Evolutionary conservation across 2,797 vertebrate genomes (phyloP), one percentile per base, ranked within the genome.

Genomic region (Anisognathus igniventris): DNA sequence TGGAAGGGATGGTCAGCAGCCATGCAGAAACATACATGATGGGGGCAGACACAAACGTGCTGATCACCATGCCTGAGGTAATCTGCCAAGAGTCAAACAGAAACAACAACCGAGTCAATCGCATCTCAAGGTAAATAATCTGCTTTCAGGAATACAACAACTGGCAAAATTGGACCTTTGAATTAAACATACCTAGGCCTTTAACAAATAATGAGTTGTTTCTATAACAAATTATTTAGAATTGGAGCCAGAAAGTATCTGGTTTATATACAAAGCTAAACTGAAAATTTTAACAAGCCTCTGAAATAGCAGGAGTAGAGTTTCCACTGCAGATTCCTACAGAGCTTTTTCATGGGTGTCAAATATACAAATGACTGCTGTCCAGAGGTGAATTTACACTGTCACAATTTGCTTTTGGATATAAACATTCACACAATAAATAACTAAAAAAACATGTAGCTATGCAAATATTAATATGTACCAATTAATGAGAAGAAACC

Each of bases 11-110:
- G 31, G 99, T 99, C 88, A 99, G 96, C 70, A 99, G 97, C 99
- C 99, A 99, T 2, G 99, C 99, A 80, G 99, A 99, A 71, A 99
- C 98, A 2, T 99, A 99, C 99, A 99, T 99, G 58, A 99, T 99
- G 3, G 99, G 99, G 58, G 99, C 99, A 44, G 99, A 99, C 73
- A 99, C 99, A 88, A 99, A 99, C 10, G 99, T 99, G 98, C 99
- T 98, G 95, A 99, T 98, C 92, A 99, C 98, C 99, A 99, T 99
- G 66, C 99, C 99, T 58, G 99, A 98, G 64, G 99, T 99, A 87
- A 99, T 97, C 99, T 99, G 94, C 56, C 72, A 88, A 56, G 85
- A 93, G 78, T 48, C 77, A 45, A 94, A 71, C 8, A 56, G 22
- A 73, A 85, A 91, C 54, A 58, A 57, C 44, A 88, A 23, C 21